A percentile compares a stretch with the other conserved stretches of the same genome.
These are phyloP conservation scores for Drosophila paulistorum DNA, from an alignment of 1,140 invertebrate species.

Conservation along the genomic window DNA sequence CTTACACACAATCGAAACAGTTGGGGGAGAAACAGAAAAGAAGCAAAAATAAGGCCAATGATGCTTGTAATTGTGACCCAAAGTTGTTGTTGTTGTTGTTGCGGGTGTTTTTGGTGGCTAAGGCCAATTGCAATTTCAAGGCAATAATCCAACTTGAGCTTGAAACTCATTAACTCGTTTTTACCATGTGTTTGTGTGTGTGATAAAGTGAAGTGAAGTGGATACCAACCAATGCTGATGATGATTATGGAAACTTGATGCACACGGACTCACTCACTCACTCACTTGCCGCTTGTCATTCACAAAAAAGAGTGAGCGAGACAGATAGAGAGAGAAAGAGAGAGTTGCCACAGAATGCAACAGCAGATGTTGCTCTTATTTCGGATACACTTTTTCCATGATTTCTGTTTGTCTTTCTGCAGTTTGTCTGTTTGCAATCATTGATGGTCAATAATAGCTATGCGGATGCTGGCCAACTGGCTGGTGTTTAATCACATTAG, in stretches of 20 bases:
- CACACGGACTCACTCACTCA: background rate
- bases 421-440: too few relatives aligned
- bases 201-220: constrained; percentile 34
- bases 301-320: background rate
- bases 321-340: background rate
- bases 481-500: too few relatives aligned
- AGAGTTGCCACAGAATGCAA: background rate
- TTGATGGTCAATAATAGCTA: too few relatives aligned
- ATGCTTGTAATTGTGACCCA: constrained; percentile 76
- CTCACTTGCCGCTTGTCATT: background rate
- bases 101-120: constrained; percentile 24
- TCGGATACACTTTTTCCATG: too few relatives aligned
- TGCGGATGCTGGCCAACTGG: too few relatives aligned
- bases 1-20: constrained; percentile 48
- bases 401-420: too few relatives aligned
- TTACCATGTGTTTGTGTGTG: background rate
- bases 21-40: constrained; percentile 32
- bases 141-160: constrained; percentile 44
- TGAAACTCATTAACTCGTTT: constrained; percentile 35
- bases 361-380: too few relatives aligned
- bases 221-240: constrained; percentile 59
- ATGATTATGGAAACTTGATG: constrained; percentile 9
- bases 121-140: constrained; percentile 59
- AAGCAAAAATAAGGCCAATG: constrained; percentile 74
- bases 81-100: constrained; percentile 43